Conservation (phyloP, 2,113 vertebrate species). For the Pachypanchax playfairii region DNA sequence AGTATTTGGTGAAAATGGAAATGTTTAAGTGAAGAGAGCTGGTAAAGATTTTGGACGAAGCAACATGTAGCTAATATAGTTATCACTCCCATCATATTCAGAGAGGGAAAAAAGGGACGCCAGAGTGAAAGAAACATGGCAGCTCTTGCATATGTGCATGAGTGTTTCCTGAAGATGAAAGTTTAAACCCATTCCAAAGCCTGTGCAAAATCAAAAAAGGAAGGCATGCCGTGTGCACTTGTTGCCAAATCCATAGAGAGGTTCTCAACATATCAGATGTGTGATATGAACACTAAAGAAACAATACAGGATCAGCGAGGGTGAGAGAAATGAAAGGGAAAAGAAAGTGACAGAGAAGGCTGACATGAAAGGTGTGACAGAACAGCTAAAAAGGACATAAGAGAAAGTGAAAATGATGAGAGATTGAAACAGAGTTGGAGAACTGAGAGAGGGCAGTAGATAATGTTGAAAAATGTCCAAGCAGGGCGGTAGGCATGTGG, state of each 20-base stretch:
- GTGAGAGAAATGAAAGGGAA: slow-evolving; percentile 10
- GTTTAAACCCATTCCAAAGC: slow-evolving; percentile 15
- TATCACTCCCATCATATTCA: slow-evolving; percentile 2
- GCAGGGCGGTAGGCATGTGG: slow-evolving; percentile 51
- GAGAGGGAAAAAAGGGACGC: slow-evolving; percentile 4
- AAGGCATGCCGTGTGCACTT: slow-evolving; percentile 15
- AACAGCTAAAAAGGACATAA: slow-evolving; percentile 53
- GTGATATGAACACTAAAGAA: slow-evolving; percentile 72
- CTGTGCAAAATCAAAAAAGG: slow-evolving; percentile 30
- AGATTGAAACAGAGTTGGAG: slow-evolving; percentile 14
- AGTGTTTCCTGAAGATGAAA: background rate
- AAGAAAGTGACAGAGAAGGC: slow-evolving; percentile 13
- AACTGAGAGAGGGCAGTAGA: slow-evolving; percentile 32
- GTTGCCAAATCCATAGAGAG: slow-evolving; percentile 25
- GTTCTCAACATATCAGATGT: slow-evolving; percentile 41
- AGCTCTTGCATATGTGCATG: background rate
- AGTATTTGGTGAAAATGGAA: no score
- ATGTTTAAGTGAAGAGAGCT: no score
- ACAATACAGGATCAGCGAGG: slow-evolving; percentile 62
- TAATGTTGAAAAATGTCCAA: slow-evolving; percentile 59
- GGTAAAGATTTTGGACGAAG: no score
- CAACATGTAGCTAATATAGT: no score
- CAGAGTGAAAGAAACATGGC: no score
- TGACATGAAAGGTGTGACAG: slow-evolving; percentile 52
- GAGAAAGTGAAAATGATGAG: slow-evolving; percentile 39